These are phyloP conservation scores for Drosophila nr. medialis DNA, from an alignment of 2,888 invertebrate species.

Conservation along the genomic window DNA sequence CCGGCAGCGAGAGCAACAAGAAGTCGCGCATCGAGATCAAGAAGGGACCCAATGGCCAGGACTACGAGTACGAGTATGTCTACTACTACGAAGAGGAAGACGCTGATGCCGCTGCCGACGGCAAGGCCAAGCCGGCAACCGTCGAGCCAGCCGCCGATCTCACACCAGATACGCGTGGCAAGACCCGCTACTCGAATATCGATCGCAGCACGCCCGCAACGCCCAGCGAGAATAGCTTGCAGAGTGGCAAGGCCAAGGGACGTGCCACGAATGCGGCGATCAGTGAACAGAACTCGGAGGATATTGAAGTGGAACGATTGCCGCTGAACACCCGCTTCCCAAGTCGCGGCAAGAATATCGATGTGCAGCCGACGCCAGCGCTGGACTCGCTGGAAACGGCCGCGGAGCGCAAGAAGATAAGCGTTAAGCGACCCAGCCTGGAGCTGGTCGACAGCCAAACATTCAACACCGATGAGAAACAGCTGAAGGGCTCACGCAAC, in stretches of 20 bases:
- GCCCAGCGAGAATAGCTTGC: constrained; percentile 87
- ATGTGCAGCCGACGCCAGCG: constrained; percentile 86
- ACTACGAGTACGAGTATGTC: constrained; percentile 96
- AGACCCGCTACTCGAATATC: constrained; percentile 84
- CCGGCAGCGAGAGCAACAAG: constrained; percentile 89
- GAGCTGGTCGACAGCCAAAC: constrained; percentile 93
- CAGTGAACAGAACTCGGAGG: constrained; percentile 50
- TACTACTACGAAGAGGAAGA: constrained; percentile 96
- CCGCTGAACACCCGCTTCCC: constrained; percentile 95
- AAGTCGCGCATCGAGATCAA: constrained; percentile 92
- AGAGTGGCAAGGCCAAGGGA: constrained; percentile 87
- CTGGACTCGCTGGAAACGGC: constrained; percentile 87
- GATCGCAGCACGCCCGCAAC: constrained; percentile 84
- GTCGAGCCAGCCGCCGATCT: constrained; percentile 57
- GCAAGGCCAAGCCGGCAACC: constrained; percentile 80
- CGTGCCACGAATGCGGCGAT: constrained; percentile 78
- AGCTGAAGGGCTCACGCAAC: constrained; percentile 82
- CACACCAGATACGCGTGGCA: constrained; percentile 85
- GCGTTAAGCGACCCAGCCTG: constrained; percentile 89
- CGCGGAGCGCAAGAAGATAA: constrained; percentile 83
- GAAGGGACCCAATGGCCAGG: constrained; percentile 95
- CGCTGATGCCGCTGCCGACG: constrained; percentile 84
- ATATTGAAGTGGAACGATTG: constrained; percentile 86
- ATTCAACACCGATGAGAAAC: constrained; percentile 89
- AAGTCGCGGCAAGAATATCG: constrained; percentile 87